phyloP scores from a whole-genome alignment of 2,113 vertebrate species.

The Pteropus alecto region DNA sequence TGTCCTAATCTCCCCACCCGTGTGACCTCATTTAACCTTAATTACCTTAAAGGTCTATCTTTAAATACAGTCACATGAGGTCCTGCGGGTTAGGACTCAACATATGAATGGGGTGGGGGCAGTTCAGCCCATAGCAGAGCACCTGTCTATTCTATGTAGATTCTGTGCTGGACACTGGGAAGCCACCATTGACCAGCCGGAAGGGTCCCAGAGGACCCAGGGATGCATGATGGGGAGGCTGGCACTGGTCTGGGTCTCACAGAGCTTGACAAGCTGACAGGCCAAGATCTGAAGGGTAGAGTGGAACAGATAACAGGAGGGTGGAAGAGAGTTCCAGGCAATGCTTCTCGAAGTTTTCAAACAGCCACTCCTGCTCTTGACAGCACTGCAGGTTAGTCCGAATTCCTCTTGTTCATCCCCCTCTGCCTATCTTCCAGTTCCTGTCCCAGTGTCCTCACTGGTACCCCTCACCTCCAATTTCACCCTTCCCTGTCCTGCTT shows the following conservation, averaged over 20 bases:
- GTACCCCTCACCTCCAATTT: neutral
- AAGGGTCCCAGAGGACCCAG: neutral
- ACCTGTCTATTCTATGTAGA: neutral
- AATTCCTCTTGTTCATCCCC: neutral
- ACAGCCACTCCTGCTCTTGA: neutral
- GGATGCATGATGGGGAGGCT: neutral
- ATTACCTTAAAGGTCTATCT: neutral
- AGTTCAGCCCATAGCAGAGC: neutral
- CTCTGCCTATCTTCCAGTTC: neutral
- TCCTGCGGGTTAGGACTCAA: neutral
- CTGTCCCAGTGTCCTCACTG: neutral
- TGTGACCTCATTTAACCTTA: neutral
- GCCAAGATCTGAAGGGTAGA: neutral
- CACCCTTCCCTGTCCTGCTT: neutral
- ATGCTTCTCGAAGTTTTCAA: neutral
- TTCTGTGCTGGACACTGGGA: neutral
- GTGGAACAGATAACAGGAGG: neutral
- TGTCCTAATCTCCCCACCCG: neutral
- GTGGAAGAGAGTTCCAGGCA: neutral
- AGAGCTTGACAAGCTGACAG: neutral
- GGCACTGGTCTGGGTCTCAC: neutral
- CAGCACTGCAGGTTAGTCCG: neutral
- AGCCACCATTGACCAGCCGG: neutral
- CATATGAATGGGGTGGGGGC: neutral
- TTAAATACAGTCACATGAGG: neutral